Base-by-base conservation (phyloP, 1,140 invertebrate species). In the Drosophila sechellia region DNA sequence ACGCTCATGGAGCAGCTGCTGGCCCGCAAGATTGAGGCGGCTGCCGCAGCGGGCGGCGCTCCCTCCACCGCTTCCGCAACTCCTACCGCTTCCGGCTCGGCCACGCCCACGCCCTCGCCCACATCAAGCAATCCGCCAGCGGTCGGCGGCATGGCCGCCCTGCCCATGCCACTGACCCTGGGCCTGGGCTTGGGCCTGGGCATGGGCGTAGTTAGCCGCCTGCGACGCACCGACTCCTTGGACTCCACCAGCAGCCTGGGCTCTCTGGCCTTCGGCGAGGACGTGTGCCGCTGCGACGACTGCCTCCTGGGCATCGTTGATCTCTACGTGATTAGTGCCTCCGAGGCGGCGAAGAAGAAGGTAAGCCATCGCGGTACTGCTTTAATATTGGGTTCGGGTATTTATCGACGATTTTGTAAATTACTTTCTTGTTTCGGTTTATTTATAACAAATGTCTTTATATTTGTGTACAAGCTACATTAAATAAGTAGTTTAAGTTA, bases 301-400 rank as follows among this genome's bases (percentile, higher is more conserved):
- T 97, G 96, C 72, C 92, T 97, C 37, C 93, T 97, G 63, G 96
- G 96, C 5, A 97, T 97, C 75, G 95, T 95, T 63, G 96, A 97
- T 93, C 93, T 94, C 53, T 95, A 95, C 79, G 94, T 95, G 54
- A 94, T 95, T 66, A 94, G 94, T 69, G 94, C 94, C 35, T 90
- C 92, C 43, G 94, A 93, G 74, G 93, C 93, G 34, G 93, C 93
- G 49, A 96, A 94, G 93, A 96, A 96, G 95, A 96, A 96, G 95
- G 94, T 95, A 93, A 86, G 52, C n/a, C 10, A 31, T 6, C 0
- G 11, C 1, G 12, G 12, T 6, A 13, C 27, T 10, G 11, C 5
- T 10, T 27, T n/a, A 12, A 12, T n/a, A 11, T 39, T 0, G 3
- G 20, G 0, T 31, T 3, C 31, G 20, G 12, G 1, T 8, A 31